Base-by-base conservation (phyloP, 2,797 vertebrate species). In the Eulemur coronatus region DNA sequence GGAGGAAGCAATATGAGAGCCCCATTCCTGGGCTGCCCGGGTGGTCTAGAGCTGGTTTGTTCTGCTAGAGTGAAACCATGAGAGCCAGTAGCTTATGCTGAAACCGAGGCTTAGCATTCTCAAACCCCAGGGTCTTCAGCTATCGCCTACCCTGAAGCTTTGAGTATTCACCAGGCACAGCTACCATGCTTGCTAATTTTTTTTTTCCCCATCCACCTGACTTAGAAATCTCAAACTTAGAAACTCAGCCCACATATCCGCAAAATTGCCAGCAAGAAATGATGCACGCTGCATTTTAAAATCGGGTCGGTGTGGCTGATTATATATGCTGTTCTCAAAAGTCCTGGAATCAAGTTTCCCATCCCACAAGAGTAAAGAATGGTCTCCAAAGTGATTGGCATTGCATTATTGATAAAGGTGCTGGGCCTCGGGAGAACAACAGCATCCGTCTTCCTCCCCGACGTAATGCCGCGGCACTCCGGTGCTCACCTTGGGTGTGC, bases 381-480 rank as follows among this genome's bases (percentile, higher is more conserved):
- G 93, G 94, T 98, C 93, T 81, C 95, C 96, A 96, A 89, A 96
- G 95, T 98, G 95, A 98, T 86, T 97, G 87, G 17, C 84, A 0
- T 61, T 89, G 50, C 35, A 75, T 85, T 98, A 97, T 97, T 98
- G 98, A 98, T 97, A 97, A 97, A 98, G 97, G 93, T 41, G 78
- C 43, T 50, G 43, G 88, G 79, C 63, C 65, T 52, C 17, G 65
- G 84, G 28, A 70, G 85, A 95, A 97, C 94, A 92, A 81, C 63
- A 94, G 93, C 94, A 97, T 98, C 97, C 76, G 50, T 98, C 97
- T 97, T 97, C 50, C n/a, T 95, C 75, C 82, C 91, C 81, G 79
- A 57, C 61, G 20, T 94, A 88, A 96, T 91, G 94, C 91, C 87
- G 30, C 35, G 46, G 50, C 93, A 97, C 96, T 61, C 96, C 87